Conservation (phyloP, 1,140 invertebrate genomes). For the Orius insidiosus region DNA sequence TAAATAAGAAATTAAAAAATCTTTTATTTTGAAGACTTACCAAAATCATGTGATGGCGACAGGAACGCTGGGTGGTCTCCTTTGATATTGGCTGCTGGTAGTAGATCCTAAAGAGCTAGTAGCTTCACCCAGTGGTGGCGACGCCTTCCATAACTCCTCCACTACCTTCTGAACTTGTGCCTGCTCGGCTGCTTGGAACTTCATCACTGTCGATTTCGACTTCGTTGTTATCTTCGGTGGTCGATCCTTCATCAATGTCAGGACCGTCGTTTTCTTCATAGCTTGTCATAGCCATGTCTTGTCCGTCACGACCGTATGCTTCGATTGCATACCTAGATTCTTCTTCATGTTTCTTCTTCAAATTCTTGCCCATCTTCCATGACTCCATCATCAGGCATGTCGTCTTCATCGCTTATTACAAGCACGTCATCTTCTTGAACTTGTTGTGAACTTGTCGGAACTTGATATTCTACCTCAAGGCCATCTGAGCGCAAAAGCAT, state of each 20-base stretch:
- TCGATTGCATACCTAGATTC: conserved; percentile 37
- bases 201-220: conserved; percentile 34
- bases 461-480: conserved; percentile 49
- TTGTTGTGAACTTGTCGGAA: conserved; percentile 62
- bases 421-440: conserved; percentile 64
- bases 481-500: conserved; percentile 18
- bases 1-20: neutral
- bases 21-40: conserved; percentile 19
- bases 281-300: conserved; percentile 28
- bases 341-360: conserved; percentile 29
- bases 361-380: conserved; percentile 19
- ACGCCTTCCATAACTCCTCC: conserved; percentile 18
- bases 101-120: conserved; percentile 28
- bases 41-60: conserved; percentile 27
- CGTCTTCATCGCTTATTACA: conserved; percentile 50
- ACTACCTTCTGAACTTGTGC: conserved; percentile 6
- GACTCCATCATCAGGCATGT: conserved; percentile 30
- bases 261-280: conserved; percentile 27
- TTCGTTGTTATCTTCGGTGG: conserved; percentile 38
- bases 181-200: conserved; percentile 9
- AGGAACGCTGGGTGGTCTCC: conserved; percentile 13
- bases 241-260: conserved; percentile 25
- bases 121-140: conserved; percentile 18
- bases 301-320: conserved; percentile 25
- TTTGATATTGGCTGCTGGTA: conserved; percentile 29